phyloP scores from a whole-genome alignment of 2,797 vertebrate genomes.

The Hoplostethus atlanticus region DNA sequence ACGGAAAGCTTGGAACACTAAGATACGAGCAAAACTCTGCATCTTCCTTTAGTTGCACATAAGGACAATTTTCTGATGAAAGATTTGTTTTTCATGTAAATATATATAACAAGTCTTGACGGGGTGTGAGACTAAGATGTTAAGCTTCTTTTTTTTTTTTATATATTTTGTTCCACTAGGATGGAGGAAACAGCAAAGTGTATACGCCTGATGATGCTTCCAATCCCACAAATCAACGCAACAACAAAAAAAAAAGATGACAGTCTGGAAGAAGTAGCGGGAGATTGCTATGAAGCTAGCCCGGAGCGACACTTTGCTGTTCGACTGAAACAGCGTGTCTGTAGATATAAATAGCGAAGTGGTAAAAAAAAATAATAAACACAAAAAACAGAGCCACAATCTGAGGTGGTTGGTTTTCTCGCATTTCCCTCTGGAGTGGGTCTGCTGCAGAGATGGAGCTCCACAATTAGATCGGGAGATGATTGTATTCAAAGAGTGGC shows the following conservation, averaged over 20 bases:
- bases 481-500: neutral
- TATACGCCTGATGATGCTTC: slow-evolving; percentile 38
- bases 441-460: slow-evolving; percentile 21
- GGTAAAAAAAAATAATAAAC: slow-evolving; percentile 34
- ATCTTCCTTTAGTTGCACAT: neutral
- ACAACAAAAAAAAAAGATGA: slow-evolving; percentile 31
- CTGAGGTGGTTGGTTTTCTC: slow-evolving; percentile 23
- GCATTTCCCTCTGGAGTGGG: slow-evolving; percentile 44
- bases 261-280: slow-evolving; percentile 39
- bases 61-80: slow-evolving; percentile 1
- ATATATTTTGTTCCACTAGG: slow-evolving; percentile 6
- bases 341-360: slow-evolving; percentile 71
- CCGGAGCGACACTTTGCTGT: slow-evolving; percentile 62
- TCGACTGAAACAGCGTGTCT: slow-evolving; percentile 48
- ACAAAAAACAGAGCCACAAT: slow-evolving; percentile 33
- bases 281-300: slow-evolving; percentile 62
- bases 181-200: slow-evolving; percentile 1
- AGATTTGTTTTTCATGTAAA: slow-evolving; percentile 8
- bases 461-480: slow-evolving; percentile 1
- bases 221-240: slow-evolving; percentile 52
- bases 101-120: neutral
- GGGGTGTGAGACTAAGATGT: neutral
- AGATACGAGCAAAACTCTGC: neutral
- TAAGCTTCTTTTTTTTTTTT: slow-evolving; percentile 9
- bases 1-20: neutral